phyloP scores from a whole-genome alignment of 1,140 invertebrate genomes.

The Anastrepha ludens region DNA sequence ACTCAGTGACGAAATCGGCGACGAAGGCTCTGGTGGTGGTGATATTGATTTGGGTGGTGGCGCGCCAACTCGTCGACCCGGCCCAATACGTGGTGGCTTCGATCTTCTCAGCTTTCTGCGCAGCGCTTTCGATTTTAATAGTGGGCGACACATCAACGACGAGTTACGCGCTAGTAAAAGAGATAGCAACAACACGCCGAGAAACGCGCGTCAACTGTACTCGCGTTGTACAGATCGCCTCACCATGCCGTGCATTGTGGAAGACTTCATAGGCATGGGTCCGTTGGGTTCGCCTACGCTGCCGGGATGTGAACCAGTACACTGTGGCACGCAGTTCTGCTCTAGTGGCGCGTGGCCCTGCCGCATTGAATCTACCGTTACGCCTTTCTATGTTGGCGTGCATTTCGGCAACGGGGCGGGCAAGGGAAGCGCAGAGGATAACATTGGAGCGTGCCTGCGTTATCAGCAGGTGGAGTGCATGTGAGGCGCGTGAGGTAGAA shows the following conservation, averaged over 20 bases:
- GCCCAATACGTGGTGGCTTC: conserved; percentile 65
- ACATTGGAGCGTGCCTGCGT: conserved; percentile 85
- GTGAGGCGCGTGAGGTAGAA: conserved; percentile 54
- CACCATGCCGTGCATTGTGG: conserved; percentile 86
- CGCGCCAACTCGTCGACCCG: conserved; percentile 60
- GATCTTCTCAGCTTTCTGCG: conserved; percentile 64
- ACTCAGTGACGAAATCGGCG: conserved; percentile 67
- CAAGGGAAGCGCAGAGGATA: conserved; percentile 84
- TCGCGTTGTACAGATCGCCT: conserved; percentile 82
- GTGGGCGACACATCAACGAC: conserved; percentile 56
- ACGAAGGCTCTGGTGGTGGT: conserved; percentile 73
- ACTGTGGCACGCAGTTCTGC: conserved; percentile 85
- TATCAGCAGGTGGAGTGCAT: conserved; percentile 83
- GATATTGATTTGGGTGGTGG: conserved; percentile 58
- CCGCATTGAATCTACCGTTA: conserved; percentile 83
- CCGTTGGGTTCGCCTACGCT: conserved; percentile 58
- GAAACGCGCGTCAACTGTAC: conserved; percentile 66
- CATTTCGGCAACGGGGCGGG: conserved; percentile 82
- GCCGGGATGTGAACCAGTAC: conserved; percentile 77
- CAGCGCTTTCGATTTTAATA: conserved; percentile 60
- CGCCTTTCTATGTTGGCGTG: conserved; percentile 85
- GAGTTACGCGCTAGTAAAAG: neutral
- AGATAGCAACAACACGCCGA: too few species aligned
- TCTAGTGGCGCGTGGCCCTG: conserved; percentile 77
- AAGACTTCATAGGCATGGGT: conserved; percentile 85